Evolutionary conservation across 2,113 vertebrate species (phyloP), one percentile per base, ranked within the genome.

Genomic region (Corapipo altera): DNA sequence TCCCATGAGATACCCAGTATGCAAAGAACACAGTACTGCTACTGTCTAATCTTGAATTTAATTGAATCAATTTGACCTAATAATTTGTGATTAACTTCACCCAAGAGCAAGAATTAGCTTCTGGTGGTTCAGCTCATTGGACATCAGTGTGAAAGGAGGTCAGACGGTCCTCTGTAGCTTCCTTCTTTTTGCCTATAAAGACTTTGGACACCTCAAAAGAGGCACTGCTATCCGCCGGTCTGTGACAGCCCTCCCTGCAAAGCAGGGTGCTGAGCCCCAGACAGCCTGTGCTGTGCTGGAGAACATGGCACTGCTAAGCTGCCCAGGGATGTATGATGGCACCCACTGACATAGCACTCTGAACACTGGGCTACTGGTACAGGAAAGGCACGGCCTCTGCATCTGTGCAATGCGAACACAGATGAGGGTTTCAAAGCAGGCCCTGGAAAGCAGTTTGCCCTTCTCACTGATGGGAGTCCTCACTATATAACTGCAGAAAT

Each of bases 341-440:
- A 48, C 32, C 16, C 4, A 2, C 11, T 7, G 0, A 3, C 0
- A 0, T 0, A 52, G 26, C 46, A 41, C n/a, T 5, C 21, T 43
- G 15, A 37, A 48, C 37, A 6, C 4, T 1, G 0, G 55, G n/a
- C 22, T 58, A 5, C 61, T 58, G 2, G 0, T 18, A 21, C 0
- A 18, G 24, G n/a, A 78, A 48, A 74, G 32, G 28, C 62, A 35
- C 18, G 0, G 4, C 21, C 10, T 62, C 52, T 57, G n/a, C 8
- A 20, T 3, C 24, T 52, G n/a, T 58, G 43, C 21, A 14, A 7
- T 10, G 2, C 17, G n/a, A 75, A 54, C 28, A n/a, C 8, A 37
- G 35, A 37, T n/a, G 10, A 76, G 9, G 3, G 12, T 10, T 67
- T 59, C 62, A 46, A 30, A 88, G 39, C 24, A 69, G 28, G 7